A percentile compares a stretch with the other conserved stretches of the same genome.
Conservation (phyloP, 2,113 vertebrate genomes). For the Lethenteron camtschaticum region DNA sequence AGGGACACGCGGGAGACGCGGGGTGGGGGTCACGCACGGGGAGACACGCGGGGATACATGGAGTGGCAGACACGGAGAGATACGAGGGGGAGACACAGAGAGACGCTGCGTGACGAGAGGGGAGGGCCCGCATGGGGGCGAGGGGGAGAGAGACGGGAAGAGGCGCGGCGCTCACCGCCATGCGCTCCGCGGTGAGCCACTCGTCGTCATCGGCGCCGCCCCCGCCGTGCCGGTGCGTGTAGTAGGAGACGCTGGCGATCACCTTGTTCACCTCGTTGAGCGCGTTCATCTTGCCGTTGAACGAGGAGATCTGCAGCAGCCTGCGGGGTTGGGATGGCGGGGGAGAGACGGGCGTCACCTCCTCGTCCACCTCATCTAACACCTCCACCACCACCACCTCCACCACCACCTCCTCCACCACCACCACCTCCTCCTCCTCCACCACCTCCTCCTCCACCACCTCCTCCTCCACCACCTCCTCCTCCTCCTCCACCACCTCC, state of each 20-base stretch:
- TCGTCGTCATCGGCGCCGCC: conserved; percentile 91
- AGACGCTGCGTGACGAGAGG: not conserved
- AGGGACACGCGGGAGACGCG: no score
- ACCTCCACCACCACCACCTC: no score
- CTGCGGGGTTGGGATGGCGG: conserved; percentile 17
- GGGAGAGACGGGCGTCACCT: no score
- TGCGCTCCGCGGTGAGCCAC: conserved; percentile 94
- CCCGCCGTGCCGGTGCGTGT: conserved; percentile 86
- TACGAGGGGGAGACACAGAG: not conserved
- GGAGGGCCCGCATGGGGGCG: no score
- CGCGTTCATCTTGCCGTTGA: conserved; percentile 99
- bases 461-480: no score
- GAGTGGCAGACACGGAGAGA: not conserved
- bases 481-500: no score
- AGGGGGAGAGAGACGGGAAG: not conserved
- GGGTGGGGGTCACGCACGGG: not conserved
- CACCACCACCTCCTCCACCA: no score
- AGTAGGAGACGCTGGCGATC: conserved; percentile 96
- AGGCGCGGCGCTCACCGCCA: conserved; percentile 48
- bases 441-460: no score
- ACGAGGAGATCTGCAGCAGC: conserved; percentile 99
- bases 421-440: no score
- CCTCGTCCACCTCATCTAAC: no score
- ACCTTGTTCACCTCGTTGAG: conserved; percentile 99
- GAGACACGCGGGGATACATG: not conserved